Evolutionary conservation across 2,888 invertebrate species (phyloP).

Genomic region (Pycnomerus fuliginosus): DNA sequence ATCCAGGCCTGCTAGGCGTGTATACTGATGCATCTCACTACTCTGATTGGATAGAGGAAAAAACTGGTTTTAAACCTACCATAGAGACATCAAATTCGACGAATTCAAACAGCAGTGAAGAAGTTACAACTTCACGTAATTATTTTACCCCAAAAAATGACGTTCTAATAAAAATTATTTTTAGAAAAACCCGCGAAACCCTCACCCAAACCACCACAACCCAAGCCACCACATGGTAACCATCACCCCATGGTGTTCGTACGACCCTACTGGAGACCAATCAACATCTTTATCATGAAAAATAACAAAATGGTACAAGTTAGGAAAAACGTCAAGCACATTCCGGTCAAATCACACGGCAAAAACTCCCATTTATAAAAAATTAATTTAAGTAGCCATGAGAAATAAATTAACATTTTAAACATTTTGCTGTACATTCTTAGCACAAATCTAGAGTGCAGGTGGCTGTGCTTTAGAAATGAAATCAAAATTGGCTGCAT

Average conservation of each 20-base stretch:
- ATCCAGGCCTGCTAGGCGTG: slow-evolving; percentile 58
- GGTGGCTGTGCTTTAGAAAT: too few species aligned
- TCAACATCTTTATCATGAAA: neutral
- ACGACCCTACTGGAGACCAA: neutral
- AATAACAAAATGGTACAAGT: too few species aligned
- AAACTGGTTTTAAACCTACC: slow-evolving; percentile 16
- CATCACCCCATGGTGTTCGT: neutral
- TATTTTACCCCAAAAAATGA: neutral
- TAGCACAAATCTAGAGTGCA: too few species aligned
- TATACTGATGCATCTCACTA: slow-evolving; percentile 63
- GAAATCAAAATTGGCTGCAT: too few species aligned
- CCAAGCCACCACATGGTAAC: slow-evolving; percentile 14
- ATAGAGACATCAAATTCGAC: slow-evolving; percentile 3
- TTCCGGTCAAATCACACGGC: too few species aligned
- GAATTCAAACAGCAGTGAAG: neutral
- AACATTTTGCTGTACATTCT: too few species aligned
- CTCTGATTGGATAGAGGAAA: slow-evolving; percentile 56
- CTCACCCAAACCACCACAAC: slow-evolving; percentile 16
- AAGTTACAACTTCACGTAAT: neutral
- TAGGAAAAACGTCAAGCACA: too few species aligned
- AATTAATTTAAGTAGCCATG: too few species aligned
- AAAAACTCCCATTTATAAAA: too few species aligned
- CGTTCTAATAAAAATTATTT: neutral
- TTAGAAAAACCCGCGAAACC: neutral
- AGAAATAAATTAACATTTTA: too few species aligned